Evolutionary conservation across 2,888 invertebrate species (phyloP).

Genomic region (Atethmia centrago): DNA sequence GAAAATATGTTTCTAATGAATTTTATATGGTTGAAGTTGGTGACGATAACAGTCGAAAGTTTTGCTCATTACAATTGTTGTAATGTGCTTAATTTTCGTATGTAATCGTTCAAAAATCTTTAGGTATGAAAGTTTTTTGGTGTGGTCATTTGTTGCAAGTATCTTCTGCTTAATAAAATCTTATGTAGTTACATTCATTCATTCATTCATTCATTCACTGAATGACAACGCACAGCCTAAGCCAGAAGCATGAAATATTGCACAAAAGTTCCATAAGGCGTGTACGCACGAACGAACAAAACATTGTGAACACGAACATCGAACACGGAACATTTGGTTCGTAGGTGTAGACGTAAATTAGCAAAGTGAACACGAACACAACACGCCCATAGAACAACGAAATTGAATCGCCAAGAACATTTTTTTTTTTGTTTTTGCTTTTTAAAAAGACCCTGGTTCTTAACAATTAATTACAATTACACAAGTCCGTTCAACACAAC

Average conservation of each 20-base stretch:
- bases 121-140: not conserved
- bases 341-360: no score
- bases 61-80: not conserved
- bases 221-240: not conserved
- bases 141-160: not conserved
- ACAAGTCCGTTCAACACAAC: no score
- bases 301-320: no score
- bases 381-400: no score
- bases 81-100: not conserved
- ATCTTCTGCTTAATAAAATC: no score
- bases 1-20: constrained; percentile 23
- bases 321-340: no score
- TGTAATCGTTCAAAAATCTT: not conserved
- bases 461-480: no score
- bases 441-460: no score
- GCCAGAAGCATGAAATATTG: not conserved
- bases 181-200: not conserved
- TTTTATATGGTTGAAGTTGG: not conserved
- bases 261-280: not conserved
- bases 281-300: no score
- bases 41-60: not conserved
- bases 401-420: no score
- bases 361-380: no score
- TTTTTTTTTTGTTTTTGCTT: no score
- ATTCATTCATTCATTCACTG: not conserved